These are phyloP conservation scores for Girardinichthys multiradiatus DNA, from an alignment of 2,113 vertebrate genomes.

Conservation along the genomic window DNA sequence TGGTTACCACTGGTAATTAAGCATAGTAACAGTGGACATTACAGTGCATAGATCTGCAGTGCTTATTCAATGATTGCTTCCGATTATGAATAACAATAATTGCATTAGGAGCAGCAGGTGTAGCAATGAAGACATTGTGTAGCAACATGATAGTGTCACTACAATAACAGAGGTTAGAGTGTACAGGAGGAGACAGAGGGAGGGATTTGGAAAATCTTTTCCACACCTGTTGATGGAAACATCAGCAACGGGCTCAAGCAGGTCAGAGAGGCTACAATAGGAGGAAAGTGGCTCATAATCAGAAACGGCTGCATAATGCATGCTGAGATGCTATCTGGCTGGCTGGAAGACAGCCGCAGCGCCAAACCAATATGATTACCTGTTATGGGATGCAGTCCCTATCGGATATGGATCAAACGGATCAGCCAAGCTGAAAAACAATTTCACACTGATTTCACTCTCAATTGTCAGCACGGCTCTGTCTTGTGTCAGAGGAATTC, in stretches of 20 bases:
- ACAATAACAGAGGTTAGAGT: conserved; percentile 23
- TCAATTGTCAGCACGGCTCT: conserved; percentile 73
- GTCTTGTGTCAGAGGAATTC: conserved; percentile 73
- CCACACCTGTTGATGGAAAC: conserved; percentile 71
- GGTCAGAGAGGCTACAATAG: conserved; percentile 70
- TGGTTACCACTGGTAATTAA: background rate
- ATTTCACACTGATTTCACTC: conserved; percentile 81
- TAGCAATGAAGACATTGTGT: conserved; percentile 23
- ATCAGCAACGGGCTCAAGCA: conserved; percentile 61
- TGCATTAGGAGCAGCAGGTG: conserved; percentile 4
- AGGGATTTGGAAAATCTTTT: conserved; percentile 40
- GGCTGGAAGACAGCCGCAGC: conserved; percentile 71
- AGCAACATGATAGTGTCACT: conserved; percentile 14
- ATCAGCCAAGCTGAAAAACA: conserved; percentile 81
- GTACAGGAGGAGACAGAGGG: background rate
- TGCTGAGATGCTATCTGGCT: conserved; percentile 64
- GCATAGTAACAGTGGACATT: background rate
- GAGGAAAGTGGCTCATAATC: conserved; percentile 71
- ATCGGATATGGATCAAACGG: conserved; percentile 80
- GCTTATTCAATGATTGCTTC: background rate
- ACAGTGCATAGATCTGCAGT: background rate
- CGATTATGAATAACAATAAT: conserved; percentile 29
- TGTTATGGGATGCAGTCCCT: conserved; percentile 75
- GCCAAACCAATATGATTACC: conserved; percentile 79
- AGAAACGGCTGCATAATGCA: conserved; percentile 74